Base-by-base conservation (phyloP, 2,113 vertebrate genomes). In the Phalacrocorax aristotelis region DNA sequence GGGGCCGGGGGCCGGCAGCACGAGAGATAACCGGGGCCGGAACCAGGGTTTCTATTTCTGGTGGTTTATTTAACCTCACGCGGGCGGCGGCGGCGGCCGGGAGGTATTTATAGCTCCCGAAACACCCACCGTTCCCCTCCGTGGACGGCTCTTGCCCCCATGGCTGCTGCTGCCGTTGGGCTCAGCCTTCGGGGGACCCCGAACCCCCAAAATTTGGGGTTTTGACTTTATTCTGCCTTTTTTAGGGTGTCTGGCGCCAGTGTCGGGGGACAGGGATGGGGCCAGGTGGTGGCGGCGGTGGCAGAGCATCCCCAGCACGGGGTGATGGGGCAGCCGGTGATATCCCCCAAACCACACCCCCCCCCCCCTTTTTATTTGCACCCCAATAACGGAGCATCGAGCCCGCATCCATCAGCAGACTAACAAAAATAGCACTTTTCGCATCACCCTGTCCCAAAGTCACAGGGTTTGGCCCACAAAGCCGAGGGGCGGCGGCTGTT, bases 141-240 rank as follows among this genome's bases (percentile, higher is more conserved):
- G 4, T 46, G 46, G 81, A 32, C 2, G 6, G 36, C 40, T 83
- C 54, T 44, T 27, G 17, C 44, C 64, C 64, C 78, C n/a, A 6
- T 2, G 18, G 18, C 60, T 6, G 0, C 58, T 5, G 2, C 29
- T 3, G 6, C 76, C 12, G 10, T 19, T 15, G 38, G 30, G 17
- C 8, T 54, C 77, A n/a, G 61, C 38, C 49, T n/a, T 44, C 1
- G 11, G 49, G 49, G 30, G 25, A 27, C 29, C 49, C 49, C 8
- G 49, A 66, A 22, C 38, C 48, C 77, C 49, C 38, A 1, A 40
- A 49, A 57, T 51, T 12, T 0, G 15, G 8, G 6, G 1, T 13
- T 32, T 65, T 10, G 13, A 23, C 19, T 13, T 68, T 11, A 38
- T n/a, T 29, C 23, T 36, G 29, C 29, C 42, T 23, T 40, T 42